Evolutionary conservation across 1,140 invertebrate species (phyloP), one percentile per base, ranked within the genome.

Genomic region (Onthophagus taurus): DNA sequence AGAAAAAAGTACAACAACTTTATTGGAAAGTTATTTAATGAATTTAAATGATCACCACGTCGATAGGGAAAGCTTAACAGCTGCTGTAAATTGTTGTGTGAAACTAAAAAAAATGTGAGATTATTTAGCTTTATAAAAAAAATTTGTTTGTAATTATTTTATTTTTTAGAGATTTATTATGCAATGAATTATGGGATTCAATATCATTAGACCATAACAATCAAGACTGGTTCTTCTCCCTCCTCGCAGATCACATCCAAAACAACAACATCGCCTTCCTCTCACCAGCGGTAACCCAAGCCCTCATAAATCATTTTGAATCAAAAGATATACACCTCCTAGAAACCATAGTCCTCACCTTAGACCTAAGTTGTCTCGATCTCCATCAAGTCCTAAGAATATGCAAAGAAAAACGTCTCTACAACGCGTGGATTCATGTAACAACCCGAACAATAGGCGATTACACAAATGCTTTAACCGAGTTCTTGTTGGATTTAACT

Each of bases 361-460:
- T 95, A 19, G 79, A 89, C 45, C 81, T 95, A 35, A 74, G 78
- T 42, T 90, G 83, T 51, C 65, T 96, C 18, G 91, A 96, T 67
- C 77, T 96, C 31, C 86, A 95, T 64, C 88, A 94, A 66, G 74
- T 76, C 13, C 77, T 95, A 31, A 81, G 75, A 14, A 68, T 90
- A n/a, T 90, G 87, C 55, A 78, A 82, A 63, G 72, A 74, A 31
- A 72, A 86, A 57, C 75, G 78, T 11, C 65, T 96, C 11, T 92
- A 89, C 69, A 85, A 90, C 59, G 88, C 86, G 16, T 77, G 91
- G 38, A 85, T 94, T 50, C 89, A 91, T 63, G 76, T 96, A 7
- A 88, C 90, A 63, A 93, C 89, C 47, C 74, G 81, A 55, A 89
- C 84, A 6, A 76, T 96, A 52, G 65, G 70, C 19, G 91, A 96